phyloP scores from a whole-genome alignment of 2,797 vertebrate genomes.

The Manis crassicaudata region DNA sequence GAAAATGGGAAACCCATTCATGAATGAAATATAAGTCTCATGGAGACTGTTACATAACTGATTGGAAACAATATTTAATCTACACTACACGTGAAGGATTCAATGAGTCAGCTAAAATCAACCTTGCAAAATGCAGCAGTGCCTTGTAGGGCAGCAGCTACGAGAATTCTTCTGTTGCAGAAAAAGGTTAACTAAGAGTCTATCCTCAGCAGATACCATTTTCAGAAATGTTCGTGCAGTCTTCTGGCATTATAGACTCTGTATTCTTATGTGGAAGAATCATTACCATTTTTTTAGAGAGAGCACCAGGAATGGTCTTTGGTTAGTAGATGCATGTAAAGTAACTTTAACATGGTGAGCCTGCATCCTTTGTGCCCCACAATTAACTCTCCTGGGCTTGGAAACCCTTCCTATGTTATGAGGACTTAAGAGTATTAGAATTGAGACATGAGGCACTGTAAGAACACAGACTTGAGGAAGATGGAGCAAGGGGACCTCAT shows the following conservation, averaged over 20 bases:
- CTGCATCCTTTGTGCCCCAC: background rate
- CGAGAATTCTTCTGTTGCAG: background rate
- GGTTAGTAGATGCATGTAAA: background rate
- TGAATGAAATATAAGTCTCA: background rate
- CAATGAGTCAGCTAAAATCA: background rate
- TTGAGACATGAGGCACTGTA: background rate
- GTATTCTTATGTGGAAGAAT: background rate
- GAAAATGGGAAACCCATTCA: background rate
- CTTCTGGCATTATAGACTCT: background rate
- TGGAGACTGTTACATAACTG: background rate
- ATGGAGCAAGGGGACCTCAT: background rate
- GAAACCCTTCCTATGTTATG: background rate
- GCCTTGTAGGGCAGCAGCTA: background rate
- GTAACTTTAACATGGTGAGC: background rate
- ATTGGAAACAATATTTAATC: background rate
- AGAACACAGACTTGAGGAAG: background rate
- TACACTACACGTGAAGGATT: background rate
- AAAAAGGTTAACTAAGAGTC: background rate
- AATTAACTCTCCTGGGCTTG: background rate
- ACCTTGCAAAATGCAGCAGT: background rate
- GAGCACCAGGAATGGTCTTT: background rate
- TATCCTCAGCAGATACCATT: background rate
- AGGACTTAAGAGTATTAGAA: background rate
- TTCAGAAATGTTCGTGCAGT: background rate
- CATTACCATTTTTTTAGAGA: background rate